These are phyloP conservation scores for Heteronetta atricapilla DNA, from an alignment of 2,113 vertebrate genomes.

Conservation along the genomic window DNA sequence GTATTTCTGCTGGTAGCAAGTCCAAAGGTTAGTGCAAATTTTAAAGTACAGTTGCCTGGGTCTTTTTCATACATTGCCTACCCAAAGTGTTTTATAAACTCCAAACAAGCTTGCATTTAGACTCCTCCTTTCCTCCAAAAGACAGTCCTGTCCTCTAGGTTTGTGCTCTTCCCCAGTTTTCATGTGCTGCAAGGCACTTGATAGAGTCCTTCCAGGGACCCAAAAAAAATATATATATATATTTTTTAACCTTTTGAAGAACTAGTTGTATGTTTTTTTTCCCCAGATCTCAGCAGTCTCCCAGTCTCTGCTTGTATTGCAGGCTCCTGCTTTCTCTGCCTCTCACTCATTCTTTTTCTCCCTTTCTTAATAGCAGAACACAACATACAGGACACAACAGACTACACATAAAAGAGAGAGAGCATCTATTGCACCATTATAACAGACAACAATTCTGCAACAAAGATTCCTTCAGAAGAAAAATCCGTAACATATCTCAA, in stretches of 20 bases:
- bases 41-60: not conserved
- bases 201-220: not conserved
- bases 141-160: not conserved
- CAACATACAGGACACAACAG: not conserved
- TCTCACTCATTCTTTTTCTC: not conserved
- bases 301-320: not conserved
- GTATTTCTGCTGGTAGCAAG: not conserved
- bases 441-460: not conserved
- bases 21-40: not conserved
- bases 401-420: not conserved
- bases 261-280: accelerated
- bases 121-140: not conserved
- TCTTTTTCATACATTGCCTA: not conserved
- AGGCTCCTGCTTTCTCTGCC: not conserved
- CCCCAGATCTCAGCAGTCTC: not conserved
- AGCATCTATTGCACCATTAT: not conserved
- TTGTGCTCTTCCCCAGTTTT: not conserved
- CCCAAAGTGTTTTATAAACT: not conserved
- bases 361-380: not conserved
- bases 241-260: not conserved
- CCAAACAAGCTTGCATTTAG: not conserved
- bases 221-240: too few relatives aligned
- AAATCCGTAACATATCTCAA: not conserved
- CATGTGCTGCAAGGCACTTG: not conserved
- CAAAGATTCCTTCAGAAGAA: not conserved